Evolutionary conservation across 2,888 invertebrate genomes (phyloP).

Genomic region (Hedychridium roseum): DNA sequence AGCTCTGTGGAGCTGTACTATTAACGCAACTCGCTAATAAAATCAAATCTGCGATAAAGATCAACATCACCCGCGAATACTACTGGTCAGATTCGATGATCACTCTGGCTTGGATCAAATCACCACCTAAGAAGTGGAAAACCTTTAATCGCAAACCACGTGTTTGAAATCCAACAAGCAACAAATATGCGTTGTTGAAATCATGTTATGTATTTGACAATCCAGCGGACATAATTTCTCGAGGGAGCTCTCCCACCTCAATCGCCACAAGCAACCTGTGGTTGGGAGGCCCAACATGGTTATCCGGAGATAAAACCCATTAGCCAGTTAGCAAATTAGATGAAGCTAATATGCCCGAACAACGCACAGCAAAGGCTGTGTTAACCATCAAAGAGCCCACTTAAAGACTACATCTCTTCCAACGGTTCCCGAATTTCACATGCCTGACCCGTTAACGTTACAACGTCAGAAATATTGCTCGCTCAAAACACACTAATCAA

Average conservation of each 20-base stretch:
- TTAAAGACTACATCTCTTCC: too few species aligned
- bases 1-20: slow-evolving; percentile 5
- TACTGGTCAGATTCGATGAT: slow-evolving; percentile 13
- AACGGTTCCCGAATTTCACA: too few species aligned
- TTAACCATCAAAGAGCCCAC: too few species aligned
- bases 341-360: neutral
- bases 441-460: too few species aligned
- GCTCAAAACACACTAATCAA: neutral
- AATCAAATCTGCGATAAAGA: neutral
- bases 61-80: neutral
- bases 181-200: slow-evolving; percentile 6
- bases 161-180: slow-evolving; percentile 6
- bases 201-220: slow-evolving; percentile 9
- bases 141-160: slow-evolving; percentile 14
- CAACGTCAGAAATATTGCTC: too few species aligned
- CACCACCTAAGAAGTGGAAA: neutral
- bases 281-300: slow-evolving; percentile 10
- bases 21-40: neutral
- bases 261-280: slow-evolving; percentile 1
- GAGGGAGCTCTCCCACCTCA: neutral
- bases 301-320: neutral
- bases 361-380: neutral
- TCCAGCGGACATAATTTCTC: slow-evolving; percentile 10
- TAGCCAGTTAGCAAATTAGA: neutral
- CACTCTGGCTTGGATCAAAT: slow-evolving; percentile 10